Percentiles rank a stretch among this genome's conserved stretches.
Conservation (phyloP, 92 coral and sea anemone species). For the Epizoanthus rinbou region DNA sequence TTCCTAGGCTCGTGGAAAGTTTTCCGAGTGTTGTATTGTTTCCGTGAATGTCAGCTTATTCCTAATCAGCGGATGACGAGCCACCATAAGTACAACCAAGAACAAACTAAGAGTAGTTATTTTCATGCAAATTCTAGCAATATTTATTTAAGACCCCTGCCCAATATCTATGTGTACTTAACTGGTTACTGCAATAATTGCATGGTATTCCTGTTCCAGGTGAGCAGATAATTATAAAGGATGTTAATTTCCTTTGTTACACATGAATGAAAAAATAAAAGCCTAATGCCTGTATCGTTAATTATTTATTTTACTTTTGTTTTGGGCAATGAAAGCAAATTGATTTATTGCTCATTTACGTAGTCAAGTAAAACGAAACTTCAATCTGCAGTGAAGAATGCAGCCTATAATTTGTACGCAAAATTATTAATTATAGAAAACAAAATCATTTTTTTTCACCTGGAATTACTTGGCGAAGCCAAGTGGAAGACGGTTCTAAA, state of each 20-base stretch:
- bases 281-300: constrained; percentile 25
- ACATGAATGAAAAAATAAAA: constrained; percentile 24
- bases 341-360: constrained; percentile 37
- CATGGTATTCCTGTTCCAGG: constrained; percentile 22
- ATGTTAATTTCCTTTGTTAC: constrained; percentile 22
- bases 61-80: not conserved
- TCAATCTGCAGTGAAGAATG: not conserved
- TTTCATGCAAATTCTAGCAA: constrained; percentile 38
- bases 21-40: constrained; percentile 5
- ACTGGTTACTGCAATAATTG: constrained; percentile 27
- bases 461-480: not conserved
- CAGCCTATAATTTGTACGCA: not conserved
- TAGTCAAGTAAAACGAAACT: constrained; percentile 3
- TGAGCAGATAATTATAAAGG: constrained; percentile 6
- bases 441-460: not conserved
- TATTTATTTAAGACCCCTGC: not conserved
- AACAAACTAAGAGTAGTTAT: constrained; percentile 12
- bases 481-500: no score
- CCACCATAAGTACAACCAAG: constrained; percentile 3
- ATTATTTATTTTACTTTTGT: constrained; percentile 26
- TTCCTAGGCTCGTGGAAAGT: constrained; percentile 12
- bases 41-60: constrained; percentile 3
- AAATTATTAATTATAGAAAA: not conserved
- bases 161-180: constrained; percentile 3
- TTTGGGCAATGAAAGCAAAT: constrained; percentile 33